These are phyloP conservation scores for Eira barbara DNA, from an alignment of 2,113 vertebrate species.

Conservation along the genomic window DNA sequence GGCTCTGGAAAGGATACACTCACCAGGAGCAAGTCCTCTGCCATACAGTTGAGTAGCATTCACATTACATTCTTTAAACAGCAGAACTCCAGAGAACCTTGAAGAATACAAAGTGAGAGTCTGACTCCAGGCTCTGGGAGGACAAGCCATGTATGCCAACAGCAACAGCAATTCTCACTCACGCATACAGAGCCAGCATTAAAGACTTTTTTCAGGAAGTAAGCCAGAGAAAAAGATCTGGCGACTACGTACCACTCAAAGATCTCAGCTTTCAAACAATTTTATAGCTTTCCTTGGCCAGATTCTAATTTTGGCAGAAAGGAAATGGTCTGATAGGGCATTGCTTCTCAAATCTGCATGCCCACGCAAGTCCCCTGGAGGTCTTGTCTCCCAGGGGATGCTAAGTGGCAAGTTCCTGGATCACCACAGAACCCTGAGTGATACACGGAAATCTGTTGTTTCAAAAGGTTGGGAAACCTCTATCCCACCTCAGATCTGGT, in stretches of 20 bases:
- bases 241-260: not conserved
- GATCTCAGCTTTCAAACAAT: not conserved
- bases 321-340: not conserved
- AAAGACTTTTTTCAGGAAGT: not conserved
- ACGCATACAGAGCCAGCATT: not conserved
- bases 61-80: not conserved
- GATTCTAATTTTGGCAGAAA: not conserved
- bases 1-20: not conserved
- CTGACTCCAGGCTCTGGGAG: not conserved
- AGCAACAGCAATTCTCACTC: not conserved
- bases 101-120: not conserved
- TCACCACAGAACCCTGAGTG: fast-evolving
- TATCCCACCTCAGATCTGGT: not conserved
- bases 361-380: not conserved
- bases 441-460: not conserved
- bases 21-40: not conserved
- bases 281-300: not conserved
- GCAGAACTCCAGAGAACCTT: not conserved
- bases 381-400: not conserved
- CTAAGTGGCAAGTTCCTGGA: not conserved
- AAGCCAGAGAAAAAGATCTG: not conserved
- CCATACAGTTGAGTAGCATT: not conserved
- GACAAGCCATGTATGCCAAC: not conserved
- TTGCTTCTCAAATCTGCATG: not conserved
- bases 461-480: not conserved